A percentile compares a stretch with the other conserved stretches of the same genome.
phyloP scores from a whole-genome alignment of 1,140 invertebrate genomes.

The Mycetomoellerius zeteki region DNA sequence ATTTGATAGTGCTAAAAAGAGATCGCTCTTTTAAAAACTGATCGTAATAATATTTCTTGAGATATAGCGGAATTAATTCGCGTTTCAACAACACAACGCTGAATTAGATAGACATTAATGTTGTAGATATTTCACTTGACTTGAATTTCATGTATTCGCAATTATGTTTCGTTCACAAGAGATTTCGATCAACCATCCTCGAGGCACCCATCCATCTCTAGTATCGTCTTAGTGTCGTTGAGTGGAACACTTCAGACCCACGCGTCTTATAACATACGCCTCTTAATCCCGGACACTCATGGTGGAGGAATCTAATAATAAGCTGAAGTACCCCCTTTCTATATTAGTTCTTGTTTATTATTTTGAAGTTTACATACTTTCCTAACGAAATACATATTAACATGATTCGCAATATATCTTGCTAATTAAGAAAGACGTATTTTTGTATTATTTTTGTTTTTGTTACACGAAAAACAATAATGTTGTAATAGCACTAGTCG shows the following conservation, averaged over 20 bases:
- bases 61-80: not conserved
- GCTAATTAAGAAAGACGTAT: not conserved
- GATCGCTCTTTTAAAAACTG: not conserved
- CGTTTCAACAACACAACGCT: not conserved
- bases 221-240: constrained; percentile 46
- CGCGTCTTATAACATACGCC: constrained; percentile 21
- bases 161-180: constrained; percentile 36
- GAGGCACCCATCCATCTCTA: constrained; percentile 36
- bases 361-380: not conserved
- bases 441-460: not conserved
- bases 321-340: not conserved
- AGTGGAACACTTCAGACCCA: constrained; percentile 45
- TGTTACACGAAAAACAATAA: too few relatives aligned
- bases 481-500: too few relatives aligned
- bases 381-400: not conserved
- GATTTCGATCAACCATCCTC: constrained; percentile 26
- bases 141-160: not conserved
- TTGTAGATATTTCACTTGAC: not conserved
- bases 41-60: not conserved
- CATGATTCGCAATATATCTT: not conserved
- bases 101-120: constrained; percentile 10
- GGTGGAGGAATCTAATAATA: constrained; percentile 39
- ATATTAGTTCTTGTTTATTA: not conserved
- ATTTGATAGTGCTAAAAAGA: not conserved
- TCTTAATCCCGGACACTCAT: constrained; percentile 46